phyloP scores from a whole-genome alignment of 1,140 invertebrate genomes.

The Anastrepha ludens region DNA sequence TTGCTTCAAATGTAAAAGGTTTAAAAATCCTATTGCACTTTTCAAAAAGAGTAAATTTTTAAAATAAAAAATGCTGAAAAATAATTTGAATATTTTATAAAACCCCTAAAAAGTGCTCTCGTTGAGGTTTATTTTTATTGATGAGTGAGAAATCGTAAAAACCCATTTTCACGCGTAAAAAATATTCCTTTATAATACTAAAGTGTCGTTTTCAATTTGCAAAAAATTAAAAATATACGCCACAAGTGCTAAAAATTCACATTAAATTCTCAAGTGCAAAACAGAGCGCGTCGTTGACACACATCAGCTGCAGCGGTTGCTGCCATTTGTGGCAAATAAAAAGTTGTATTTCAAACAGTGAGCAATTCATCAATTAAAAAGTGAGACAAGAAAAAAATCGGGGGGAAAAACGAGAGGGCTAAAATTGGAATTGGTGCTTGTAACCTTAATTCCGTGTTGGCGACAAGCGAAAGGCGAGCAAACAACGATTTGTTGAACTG shows the following conservation, averaged over 20 bases:
- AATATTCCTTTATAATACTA: not conserved
- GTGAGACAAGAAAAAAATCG: not conserved
- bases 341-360: not conserved
- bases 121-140: too few relatives aligned
- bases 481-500: not conserved
- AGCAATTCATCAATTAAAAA: not conserved
- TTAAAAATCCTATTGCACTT: too few relatives aligned
- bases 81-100: too few relatives aligned
- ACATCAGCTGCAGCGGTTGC: not conserved
- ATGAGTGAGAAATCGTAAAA: too few relatives aligned
- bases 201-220: not conserved
- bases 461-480: not conserved
- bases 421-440: slow-evolving; percentile 14
- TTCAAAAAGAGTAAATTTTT: too few relatives aligned
- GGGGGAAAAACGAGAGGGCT: not conserved
- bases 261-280: not conserved
- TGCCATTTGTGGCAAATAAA: slow-evolving; percentile 16
- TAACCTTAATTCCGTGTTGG: not conserved
- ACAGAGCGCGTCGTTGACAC: slow-evolving; percentile 15
- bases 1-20: too few relatives aligned
- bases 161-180: too few relatives aligned
- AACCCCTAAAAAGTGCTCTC: too few relatives aligned
- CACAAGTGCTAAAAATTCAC: too few relatives aligned
- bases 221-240: too few relatives aligned
- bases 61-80: too few relatives aligned